A percentile compares a stretch with the other conserved stretches of the same genome.
phyloP scores from a whole-genome alignment of 1,140 invertebrate species.

The Brachystomella parvula region DNA sequence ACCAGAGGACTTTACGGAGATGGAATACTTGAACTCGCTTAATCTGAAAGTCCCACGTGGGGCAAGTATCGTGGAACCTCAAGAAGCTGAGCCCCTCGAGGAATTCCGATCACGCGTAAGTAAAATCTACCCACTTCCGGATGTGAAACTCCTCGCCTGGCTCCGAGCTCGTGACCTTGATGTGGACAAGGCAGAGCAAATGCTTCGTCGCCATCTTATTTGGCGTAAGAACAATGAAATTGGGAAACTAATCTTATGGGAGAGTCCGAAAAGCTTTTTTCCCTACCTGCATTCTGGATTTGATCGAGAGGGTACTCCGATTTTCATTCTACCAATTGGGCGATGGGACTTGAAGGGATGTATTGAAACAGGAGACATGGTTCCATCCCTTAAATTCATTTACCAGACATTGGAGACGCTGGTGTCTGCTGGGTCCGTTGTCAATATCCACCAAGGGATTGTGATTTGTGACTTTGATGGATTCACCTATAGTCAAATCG shows the following conservation, averaged over 20 bases:
- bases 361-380: constrained; percentile 22
- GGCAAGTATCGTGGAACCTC: not conserved
- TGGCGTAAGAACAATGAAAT: constrained; percentile 28
- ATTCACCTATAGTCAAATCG: constrained; percentile 23
- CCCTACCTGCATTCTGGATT: constrained; percentile 16
- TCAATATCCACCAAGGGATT: constrained; percentile 18
- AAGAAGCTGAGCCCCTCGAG: constrained; percentile 10
- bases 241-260: constrained; percentile 14
- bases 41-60: not conserved
- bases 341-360: constrained; percentile 18
- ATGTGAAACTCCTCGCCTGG: constrained; percentile 16
- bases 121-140: constrained; percentile 20
- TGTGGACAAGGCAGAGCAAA: constrained; percentile 24
- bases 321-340: constrained; percentile 18
- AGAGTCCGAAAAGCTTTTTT: constrained; percentile 18
- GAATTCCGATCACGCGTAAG: constrained; percentile 14
- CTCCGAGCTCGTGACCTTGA: constrained; percentile 22
- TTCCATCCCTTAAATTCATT: constrained; percentile 16
- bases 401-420: constrained; percentile 21
- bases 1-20: not conserved
- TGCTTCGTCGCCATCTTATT: constrained; percentile 20
- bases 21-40: not conserved
- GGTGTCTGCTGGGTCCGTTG: not conserved
- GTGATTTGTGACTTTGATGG: constrained; percentile 28
- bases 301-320: constrained; percentile 16